phyloP scores from a whole-genome alignment of 2,113 vertebrate species.

The Zosterops japonicus region DNA sequence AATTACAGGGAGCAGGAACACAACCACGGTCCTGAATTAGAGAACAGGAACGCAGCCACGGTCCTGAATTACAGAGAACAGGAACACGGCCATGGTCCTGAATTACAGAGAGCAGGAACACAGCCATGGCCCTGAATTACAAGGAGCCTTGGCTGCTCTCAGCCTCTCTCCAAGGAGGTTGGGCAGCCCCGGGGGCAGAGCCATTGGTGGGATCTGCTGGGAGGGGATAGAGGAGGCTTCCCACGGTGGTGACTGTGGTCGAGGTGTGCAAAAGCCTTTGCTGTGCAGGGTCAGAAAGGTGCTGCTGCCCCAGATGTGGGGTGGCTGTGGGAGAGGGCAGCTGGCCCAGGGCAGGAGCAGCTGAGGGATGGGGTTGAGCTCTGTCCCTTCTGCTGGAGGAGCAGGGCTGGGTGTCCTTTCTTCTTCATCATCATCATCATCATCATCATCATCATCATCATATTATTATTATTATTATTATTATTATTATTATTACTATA shows the following conservation, averaged over 20 bases:
- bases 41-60: rapidly evolving
- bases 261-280: background rate
- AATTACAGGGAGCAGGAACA: background rate
- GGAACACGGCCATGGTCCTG: background rate
- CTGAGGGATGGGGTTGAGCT: background rate
- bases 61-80: background rate
- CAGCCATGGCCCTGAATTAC: background rate
- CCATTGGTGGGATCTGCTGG: background rate
- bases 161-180: background rate
- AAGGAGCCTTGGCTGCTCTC: background rate
- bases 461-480: no score
- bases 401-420: background rate
- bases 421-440: background rate
- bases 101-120: background rate
- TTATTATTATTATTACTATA: background rate
- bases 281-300: background rate
- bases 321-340: background rate
- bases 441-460: background rate
- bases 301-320: background rate
- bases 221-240: background rate
- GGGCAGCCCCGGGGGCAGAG: background rate
- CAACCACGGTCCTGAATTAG: rapidly evolving
- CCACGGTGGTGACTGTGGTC: rapidly evolving
- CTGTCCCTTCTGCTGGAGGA: background rate
- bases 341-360: background rate